Evolutionary conservation across 92 coral and sea anemone genomes (phyloP).

Genomic region (Virgularia gustaviana): DNA sequence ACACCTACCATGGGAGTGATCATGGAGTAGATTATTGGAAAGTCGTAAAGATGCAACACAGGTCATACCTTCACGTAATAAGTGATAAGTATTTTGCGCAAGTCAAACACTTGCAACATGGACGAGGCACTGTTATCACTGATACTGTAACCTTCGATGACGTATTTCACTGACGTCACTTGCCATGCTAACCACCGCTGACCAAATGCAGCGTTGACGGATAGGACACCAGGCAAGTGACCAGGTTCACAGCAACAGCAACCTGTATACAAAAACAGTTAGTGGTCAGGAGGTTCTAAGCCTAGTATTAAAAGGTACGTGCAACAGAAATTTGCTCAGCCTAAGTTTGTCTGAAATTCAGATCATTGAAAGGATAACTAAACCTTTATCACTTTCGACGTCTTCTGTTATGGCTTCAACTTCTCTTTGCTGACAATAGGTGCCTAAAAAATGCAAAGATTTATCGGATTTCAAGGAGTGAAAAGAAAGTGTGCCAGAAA

Average conservation of each 20-base stretch:
- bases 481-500: too few species aligned
- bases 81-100: constrained; percentile 86
- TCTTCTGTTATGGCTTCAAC: constrained; percentile 98
- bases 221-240: constrained; percentile 88
- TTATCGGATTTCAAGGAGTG: too few species aligned
- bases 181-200: constrained; percentile 99
- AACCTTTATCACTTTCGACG: constrained; percentile 96
- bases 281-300: too few species aligned
- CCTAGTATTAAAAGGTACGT: too few species aligned
- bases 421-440: constrained; percentile 97
- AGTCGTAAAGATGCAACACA: too few species aligned
- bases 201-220: constrained; percentile 97
- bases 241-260: constrained; percentile 98
- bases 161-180: constrained; percentile 90
- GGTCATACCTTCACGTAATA: constrained; percentile 91
- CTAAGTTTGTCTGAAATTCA: too few species aligned
- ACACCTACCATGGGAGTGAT: too few species aligned
- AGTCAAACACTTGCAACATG: constrained; percentile 95
- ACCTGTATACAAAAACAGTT: constrained; percentile 45
- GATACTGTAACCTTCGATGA: constrained; percentile 95
- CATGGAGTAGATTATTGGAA: too few species aligned
- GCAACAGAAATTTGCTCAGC: too few species aligned
- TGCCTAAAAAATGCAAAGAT: constrained; percentile 74
- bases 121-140: constrained; percentile 98
- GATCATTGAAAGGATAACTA: background rate